A percentile compares a stretch with the other conserved stretches of the same genome.
These are phyloP conservation scores for Scrobipalpa atriplicella DNA, from an alignment of 2,888 invertebrate species.

Conservation along the genomic window DNA sequence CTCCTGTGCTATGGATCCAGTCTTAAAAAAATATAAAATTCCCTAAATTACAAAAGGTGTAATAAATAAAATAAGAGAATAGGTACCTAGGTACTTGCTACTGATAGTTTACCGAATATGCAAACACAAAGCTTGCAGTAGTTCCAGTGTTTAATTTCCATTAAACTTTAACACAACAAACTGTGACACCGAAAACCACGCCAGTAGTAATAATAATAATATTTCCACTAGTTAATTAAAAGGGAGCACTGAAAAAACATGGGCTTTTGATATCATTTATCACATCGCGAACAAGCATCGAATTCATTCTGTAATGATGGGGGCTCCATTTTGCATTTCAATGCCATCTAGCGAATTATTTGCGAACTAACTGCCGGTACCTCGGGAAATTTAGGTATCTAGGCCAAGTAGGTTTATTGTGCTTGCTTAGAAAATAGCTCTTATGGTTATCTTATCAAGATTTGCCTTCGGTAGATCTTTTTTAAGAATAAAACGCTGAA, in stretches of 20 bases:
- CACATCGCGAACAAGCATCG: slow-evolving; percentile 37
- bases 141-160: slow-evolving; percentile 24
- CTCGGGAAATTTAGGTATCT: background rate
- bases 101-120: background rate
- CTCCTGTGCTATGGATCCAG: too few relatives aligned
- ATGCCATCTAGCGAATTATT: slow-evolving; percentile 58
- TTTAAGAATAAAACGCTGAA: too few relatives aligned
- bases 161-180: slow-evolving; percentile 23
- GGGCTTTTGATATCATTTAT: slow-evolving; percentile 46
- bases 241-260: slow-evolving; percentile 67
- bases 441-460: too few relatives aligned
- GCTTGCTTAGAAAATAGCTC: too few relatives aligned
- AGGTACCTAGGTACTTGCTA: too few relatives aligned
- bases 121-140: background rate
- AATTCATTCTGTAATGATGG: slow-evolving; percentile 42
- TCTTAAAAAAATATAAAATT: too few relatives aligned
- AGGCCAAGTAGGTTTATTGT: background rate
- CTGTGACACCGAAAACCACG: slow-evolving; percentile 20
- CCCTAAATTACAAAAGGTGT: too few relatives aligned
- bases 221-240: slow-evolving; percentile 68
- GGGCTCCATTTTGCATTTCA: slow-evolving; percentile 48
- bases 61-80: too few relatives aligned
- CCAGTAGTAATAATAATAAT: slow-evolving; percentile 40
- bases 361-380: slow-evolving; percentile 31
- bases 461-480: too few relatives aligned